Evolutionary conservation across 1,140 invertebrate species (phyloP).

Genomic region (Caerostris extrusa): DNA sequence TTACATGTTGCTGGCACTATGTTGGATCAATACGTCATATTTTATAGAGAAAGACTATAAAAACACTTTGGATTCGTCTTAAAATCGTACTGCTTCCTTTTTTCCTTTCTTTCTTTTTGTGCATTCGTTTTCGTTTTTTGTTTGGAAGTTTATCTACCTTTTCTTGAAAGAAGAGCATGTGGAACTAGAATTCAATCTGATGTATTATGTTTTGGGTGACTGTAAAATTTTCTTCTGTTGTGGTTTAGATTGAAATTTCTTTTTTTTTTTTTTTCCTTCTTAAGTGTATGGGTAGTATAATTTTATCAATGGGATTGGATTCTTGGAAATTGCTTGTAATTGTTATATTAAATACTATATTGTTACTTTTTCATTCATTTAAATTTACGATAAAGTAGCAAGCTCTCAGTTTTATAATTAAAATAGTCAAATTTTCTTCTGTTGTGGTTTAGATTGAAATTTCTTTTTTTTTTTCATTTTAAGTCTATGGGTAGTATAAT

Average conservation of each 20-base stretch:
- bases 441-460: too few relatives aligned
- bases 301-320: background rate
- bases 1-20: conserved; percentile 51
- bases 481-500: too few relatives aligned
- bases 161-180: background rate
- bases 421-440: too few relatives aligned
- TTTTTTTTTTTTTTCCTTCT: background rate
- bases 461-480: too few relatives aligned
- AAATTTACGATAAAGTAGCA: background rate
- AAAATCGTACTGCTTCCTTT: conserved; percentile 34
- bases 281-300: background rate
- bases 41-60: conserved; percentile 70
- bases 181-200: conserved; percentile 30
- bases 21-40: conserved; percentile 73
- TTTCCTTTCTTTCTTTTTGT: background rate
- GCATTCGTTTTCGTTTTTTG: conserved; percentile 32
- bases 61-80: conserved; percentile 74
- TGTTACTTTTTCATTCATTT: background rate
- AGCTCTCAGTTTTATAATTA: too few relatives aligned
- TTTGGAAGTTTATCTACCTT: conserved; percentile 28
- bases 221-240: conserved; percentile 23
- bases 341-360: background rate
- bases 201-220: conserved; percentile 30
- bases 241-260: conserved; percentile 1
- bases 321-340: background rate